Percentiles rank a stretch among this genome's conserved stretches.
phyloP scores from a whole-genome alignment of 2,888 invertebrate species.

The Lithophane semibrunnea region DNA sequence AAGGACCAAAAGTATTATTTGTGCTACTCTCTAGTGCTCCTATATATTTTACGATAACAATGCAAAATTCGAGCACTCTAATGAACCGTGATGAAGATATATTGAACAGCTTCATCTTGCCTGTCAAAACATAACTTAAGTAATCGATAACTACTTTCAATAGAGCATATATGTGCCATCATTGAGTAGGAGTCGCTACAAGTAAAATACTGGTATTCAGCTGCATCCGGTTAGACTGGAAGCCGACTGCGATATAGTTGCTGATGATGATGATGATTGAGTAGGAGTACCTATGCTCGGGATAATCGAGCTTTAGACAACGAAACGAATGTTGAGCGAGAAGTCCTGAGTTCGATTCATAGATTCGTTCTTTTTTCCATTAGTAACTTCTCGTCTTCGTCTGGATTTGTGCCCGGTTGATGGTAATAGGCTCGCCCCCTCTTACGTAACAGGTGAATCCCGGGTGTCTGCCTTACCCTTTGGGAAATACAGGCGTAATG shows the following conservation, averaged over 20 bases:
- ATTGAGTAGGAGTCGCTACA: background rate
- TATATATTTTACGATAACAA: slow-evolving; percentile 16
- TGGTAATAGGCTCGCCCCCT: too few relatives aligned
- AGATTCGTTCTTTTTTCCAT: background rate
- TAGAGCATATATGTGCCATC: background rate
- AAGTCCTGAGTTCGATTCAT: too few relatives aligned
- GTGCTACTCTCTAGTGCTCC: background rate
- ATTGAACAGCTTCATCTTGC: slow-evolving; percentile 23
- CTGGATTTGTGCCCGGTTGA: too few relatives aligned
- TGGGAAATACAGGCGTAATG: background rate
- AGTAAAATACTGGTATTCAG: background rate
- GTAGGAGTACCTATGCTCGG: background rate
- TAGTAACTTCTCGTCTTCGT: background rate
- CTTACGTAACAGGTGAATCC: background rate
- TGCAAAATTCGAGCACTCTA: background rate
- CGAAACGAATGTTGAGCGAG: too few relatives aligned
- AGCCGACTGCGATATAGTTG: background rate
- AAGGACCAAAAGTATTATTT: background rate
- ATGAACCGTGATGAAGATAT: slow-evolving; percentile 18
- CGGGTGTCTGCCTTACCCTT: background rate
- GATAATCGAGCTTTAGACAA: too few relatives aligned
- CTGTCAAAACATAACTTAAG: slow-evolving; percentile 17
- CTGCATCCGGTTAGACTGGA: background rate
- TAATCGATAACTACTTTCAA: slow-evolving; percentile 13
- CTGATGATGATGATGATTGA: background rate